Evolutionary conservation across 2,797 vertebrate genomes (phyloP), one percentile per base, ranked within the genome.

Genomic region (Apogon talboti): DNA sequence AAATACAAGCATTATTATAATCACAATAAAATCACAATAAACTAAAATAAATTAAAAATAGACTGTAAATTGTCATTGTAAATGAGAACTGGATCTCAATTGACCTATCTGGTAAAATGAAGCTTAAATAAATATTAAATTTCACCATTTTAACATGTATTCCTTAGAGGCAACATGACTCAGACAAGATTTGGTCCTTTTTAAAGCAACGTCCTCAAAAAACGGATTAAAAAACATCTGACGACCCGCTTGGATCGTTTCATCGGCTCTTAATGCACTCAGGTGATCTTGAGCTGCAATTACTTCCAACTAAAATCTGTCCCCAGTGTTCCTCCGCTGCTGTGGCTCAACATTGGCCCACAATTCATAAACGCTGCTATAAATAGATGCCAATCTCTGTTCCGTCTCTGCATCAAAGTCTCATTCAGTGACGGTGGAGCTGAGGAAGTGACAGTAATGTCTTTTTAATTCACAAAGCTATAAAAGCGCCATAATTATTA

Each of bases 361-460:
- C 37, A 14, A 76, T 79, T 77, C 59, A 63, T 33, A 65, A 47
- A 54, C 2, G 30, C 16, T 52, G 4, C 66, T 80, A 83, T 66
- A 78, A 83, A 83, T 79, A 82, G 61, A 35, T 4, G 0, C 2
- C 53, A 41, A 51, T 75, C 61, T 70, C 33, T 24, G 43, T 28
- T 38, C 57, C 46, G 40, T 66, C 71, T 66, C 46, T 44, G 45
- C 69, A 65, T 72, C 68, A 44, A 13, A 33, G 57, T 48, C 54
- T 41, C 40, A 15, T 66, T 71, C 53, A 45, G 47, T 14, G 62
- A 66, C 37, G 61, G 38, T 6, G 28, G 13, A 28, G 62, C 52
- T 37, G 70, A 47, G 76, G 51, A 79, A 18, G 50, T 63, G 73
- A 82, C 82, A 74, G 53, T 2, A 11, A 11, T 0, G 41, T 18